phyloP scores from a whole-genome alignment of 2,888 invertebrate genomes.

The Caenorhabditis panamensis region DNA sequence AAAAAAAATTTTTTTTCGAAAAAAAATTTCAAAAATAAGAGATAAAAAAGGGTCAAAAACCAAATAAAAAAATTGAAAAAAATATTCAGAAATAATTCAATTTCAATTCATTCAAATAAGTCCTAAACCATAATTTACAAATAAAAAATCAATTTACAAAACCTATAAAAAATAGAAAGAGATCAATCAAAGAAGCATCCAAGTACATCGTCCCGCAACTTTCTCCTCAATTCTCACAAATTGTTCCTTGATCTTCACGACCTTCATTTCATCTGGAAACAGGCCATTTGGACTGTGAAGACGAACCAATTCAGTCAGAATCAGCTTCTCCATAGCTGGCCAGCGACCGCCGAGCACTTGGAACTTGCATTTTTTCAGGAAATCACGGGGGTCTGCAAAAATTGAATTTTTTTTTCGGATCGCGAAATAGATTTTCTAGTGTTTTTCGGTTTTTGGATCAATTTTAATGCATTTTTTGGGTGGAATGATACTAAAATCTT shows the following conservation, averaged over 20 bases:
- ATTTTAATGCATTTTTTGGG: too few relatives aligned
- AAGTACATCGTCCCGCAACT: conserved; percentile 11
- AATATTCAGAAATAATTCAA: too few relatives aligned
- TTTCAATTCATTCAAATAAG: too few relatives aligned
- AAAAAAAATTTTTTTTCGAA: too few relatives aligned
- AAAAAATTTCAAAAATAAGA: conserved; percentile 3
- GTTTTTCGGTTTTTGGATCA: too few relatives aligned
- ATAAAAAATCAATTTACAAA: background rate
- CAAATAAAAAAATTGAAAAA: background rate
- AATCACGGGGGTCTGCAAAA: conserved; percentile 16
- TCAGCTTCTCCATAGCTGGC: conserved; percentile 52
- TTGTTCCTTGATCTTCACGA: background rate
- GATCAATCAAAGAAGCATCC: conserved; percentile 31
- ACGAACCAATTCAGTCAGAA: conserved; percentile 22
- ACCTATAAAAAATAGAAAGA: background rate
- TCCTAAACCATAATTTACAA: too few relatives aligned
- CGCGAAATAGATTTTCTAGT: too few relatives aligned
- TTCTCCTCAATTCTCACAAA: conserved; percentile 24
- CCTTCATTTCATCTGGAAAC: conserved; percentile 7
- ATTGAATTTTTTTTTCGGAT: too few relatives aligned
- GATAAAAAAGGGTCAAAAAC: conserved; percentile 1
- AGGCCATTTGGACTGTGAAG: background rate
- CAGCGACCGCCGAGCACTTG: conserved; percentile 6
- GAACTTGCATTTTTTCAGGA: conserved; percentile 29
- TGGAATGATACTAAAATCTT: too few relatives aligned